phyloP scores from a whole-genome alignment of 2,113 vertebrate genomes.

The Trogon surrucura region DNA sequence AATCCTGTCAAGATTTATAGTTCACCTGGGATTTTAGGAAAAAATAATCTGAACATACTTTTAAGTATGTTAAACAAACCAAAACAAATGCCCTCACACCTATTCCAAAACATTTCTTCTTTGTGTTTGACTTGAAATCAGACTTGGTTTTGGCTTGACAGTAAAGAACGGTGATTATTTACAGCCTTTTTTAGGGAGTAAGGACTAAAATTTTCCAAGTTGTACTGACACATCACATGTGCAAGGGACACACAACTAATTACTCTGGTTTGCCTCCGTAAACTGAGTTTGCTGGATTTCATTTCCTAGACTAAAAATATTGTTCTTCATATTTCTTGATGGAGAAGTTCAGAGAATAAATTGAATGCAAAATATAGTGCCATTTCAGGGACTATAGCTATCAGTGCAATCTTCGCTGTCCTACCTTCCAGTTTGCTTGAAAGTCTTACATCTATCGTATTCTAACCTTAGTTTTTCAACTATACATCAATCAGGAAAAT shows the following conservation, averaged over 20 bases:
- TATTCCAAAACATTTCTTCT: not conserved
- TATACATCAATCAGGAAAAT: not conserved
- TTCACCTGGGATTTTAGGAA: not conserved
- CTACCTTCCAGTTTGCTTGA: not conserved
- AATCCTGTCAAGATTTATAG: not conserved
- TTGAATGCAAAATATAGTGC: not conserved
- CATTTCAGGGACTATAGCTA: not conserved
- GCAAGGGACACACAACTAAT: not conserved
- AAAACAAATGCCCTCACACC: not conserved
- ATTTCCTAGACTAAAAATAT: not conserved
- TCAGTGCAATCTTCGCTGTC: not conserved
- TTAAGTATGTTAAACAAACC: not conserved
- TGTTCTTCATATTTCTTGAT: not conserved
- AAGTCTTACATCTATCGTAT: not conserved
- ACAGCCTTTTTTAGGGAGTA: not conserved
- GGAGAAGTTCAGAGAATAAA: not conserved
- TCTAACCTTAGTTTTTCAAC: not conserved
- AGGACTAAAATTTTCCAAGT: not conserved
- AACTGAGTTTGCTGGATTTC: not conserved
- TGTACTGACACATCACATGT: rapidly evolving
- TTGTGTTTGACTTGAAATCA: not conserved
- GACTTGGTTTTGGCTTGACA: not conserved
- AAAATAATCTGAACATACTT: not conserved
- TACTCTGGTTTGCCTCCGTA: not conserved
- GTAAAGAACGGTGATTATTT: not conserved